Evolutionary conservation across 2,113 vertebrate genomes (phyloP), one percentile per base, ranked within the genome.

Genomic region (Stomatorhinus ivindoensis): DNA sequence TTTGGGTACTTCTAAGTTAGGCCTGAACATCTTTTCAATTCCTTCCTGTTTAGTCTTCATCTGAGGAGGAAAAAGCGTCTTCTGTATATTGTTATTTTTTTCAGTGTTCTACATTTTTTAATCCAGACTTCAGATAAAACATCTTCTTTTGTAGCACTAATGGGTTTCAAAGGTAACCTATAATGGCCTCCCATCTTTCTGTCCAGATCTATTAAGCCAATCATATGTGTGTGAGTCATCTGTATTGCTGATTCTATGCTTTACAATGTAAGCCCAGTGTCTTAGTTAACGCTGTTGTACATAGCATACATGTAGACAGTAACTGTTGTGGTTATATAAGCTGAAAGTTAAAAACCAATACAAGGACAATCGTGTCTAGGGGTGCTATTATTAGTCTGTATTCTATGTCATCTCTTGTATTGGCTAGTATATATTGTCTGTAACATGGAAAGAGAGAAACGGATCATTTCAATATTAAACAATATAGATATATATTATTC

Each of bases 401-500:
- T 85, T 90, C 86, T 90, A 83, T 90, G 69, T 87, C 91, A 89
- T 89, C 86, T 89, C 89, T 58, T 91, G 91, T 91, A 87, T 87
- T 91, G 88, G 39, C 42, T 80, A 55, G 87, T 91, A 61, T 90
- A 89, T 90, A 88, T 87, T 90, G 89, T 90, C 86, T 92, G 76
- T 90, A 90, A 89, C 92, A 83, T 73, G 39, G 73, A 83, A 76
- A 85, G 89, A 90, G 89, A 88, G 86, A 90, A 90, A 73, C 21
- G 39, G 21, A 80, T 88, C 82, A 69, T 87, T 88, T 88, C 85
- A 86, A 82, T 91, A 87, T 89, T 87, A 89, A 89, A 91, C 88
- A 90, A 88, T 90, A 90, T 90, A 90, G 89, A 83, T 88, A 90
- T 90, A 90, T 91, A 89, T 92, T 73, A 90, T 90, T 91, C 85